Conservation (phyloP, 1,140 invertebrate genomes). For the Bombus terrestris region DNA sequence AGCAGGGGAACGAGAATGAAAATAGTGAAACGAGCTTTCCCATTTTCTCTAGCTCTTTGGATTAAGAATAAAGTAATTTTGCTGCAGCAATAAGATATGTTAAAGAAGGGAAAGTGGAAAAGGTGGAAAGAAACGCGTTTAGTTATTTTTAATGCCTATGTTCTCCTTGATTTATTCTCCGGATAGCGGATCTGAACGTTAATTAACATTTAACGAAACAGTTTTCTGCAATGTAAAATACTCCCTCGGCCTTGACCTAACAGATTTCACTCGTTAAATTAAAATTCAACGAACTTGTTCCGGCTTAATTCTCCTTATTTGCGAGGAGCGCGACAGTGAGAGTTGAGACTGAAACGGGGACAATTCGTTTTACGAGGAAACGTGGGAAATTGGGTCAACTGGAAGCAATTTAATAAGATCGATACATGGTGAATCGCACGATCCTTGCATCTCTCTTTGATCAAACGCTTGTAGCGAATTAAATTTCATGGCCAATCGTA, state of each 20-base stretch:
- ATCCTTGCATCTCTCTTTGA: background rate
- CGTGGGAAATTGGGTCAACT: conserved; percentile 15
- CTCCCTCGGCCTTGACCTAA: background rate
- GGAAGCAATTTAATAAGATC: conserved; percentile 29
- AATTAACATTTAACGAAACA: background rate
- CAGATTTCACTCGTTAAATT: conserved; percentile 10
- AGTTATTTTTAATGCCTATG: background rate
- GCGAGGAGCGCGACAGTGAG: conserved; percentile 2
- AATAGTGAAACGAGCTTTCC: no score
- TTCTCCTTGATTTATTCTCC: background rate
- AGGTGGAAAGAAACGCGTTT: background rate
- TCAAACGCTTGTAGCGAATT: no score
- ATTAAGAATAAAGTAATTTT: no score
- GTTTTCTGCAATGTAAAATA: background rate
- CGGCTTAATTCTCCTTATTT: conserved; percentile 19
- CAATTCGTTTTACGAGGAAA: conserved; percentile 18
- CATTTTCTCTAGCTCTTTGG: no score
- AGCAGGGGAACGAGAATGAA: no score
- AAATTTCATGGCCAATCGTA: no score
- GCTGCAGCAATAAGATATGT: no score
- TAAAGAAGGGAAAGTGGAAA: background rate
- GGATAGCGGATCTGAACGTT: background rate
- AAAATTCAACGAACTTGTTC: background rate
- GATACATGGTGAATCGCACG: background rate
- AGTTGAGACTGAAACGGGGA: background rate